Conservation (phyloP, 2,113 vertebrate genomes). For the Pteropus alecto region DNA sequence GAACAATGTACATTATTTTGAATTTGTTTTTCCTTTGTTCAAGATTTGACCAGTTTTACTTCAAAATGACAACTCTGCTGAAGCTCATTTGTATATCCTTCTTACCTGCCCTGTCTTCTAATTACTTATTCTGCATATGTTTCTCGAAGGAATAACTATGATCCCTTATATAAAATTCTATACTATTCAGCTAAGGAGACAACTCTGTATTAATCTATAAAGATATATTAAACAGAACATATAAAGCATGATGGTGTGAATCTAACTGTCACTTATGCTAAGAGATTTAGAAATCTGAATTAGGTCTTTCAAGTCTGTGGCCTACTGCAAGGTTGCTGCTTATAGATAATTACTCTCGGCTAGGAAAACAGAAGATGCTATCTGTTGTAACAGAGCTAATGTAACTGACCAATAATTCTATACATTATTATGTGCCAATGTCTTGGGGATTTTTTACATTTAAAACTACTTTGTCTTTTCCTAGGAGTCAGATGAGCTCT, state of each 20-base stretch:
- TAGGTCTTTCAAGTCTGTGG: constrained; percentile 52
- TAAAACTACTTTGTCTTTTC: constrained; percentile 26
- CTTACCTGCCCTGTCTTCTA: not conserved
- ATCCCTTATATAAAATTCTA: constrained; percentile 27
- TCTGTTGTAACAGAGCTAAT: constrained; percentile 3
- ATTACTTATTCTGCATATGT: not conserved
- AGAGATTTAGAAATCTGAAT: constrained; percentile 58
- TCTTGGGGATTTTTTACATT: not conserved
- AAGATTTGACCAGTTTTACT: constrained; percentile 44
- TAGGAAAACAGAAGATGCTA: constrained; percentile 7
- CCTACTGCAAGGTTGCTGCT: constrained; percentile 11
- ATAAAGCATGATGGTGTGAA: constrained; percentile 51
- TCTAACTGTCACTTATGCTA: constrained; percentile 46
- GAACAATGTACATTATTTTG: constrained; percentile 24
- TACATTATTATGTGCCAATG: not conserved
- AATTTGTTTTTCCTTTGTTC: constrained; percentile 56
- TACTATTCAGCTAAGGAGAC: constrained; percentile 38
- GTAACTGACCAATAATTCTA: constrained; percentile 1
- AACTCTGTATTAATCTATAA: constrained; percentile 56
- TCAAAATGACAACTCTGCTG: constrained; percentile 19
- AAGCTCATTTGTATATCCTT: not conserved
- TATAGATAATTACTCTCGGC: constrained; percentile 36
- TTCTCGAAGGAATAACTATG: constrained; percentile 32
- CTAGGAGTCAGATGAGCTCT: not conserved
- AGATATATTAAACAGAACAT: constrained; percentile 48